Evolutionary conservation across 1,140 invertebrate species (phyloP), one percentile per base, ranked within the genome.

Genomic region (Drosophila santomea): DNA sequence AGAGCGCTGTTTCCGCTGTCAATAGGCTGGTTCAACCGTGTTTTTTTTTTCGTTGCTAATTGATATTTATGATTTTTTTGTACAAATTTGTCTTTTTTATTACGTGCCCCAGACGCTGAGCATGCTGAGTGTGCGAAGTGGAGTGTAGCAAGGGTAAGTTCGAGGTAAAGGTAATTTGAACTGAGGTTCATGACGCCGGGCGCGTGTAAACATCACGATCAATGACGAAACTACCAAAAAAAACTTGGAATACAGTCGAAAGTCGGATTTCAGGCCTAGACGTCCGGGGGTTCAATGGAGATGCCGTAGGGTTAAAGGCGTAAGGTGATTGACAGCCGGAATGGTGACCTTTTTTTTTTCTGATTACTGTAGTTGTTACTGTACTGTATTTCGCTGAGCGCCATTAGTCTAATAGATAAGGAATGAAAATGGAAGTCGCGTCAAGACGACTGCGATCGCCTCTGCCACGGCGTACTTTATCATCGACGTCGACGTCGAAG

Each of bases 321-420:
- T 58, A 57, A 84, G 81, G 74, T 86, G 78, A 81, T 72, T 82
- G 83, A 68, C 82, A 82, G 69, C 10, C 28, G 28, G 7, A 56
- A 51, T 45, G 39, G 32, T 69, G 73, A 63, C 71, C 59, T 75
- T 75, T 56, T 74, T 56, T 74, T 72, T 58, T 72, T 63, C 6
- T 45, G 38, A 66, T 20, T 25, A 38, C 35, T 45, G 1, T 17
- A 23, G 12, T 61, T 20, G 3, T 55, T 72, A 52, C 28, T 45
- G 28, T 2, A 20, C 20, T 1, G 20, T 39, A 12, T 45, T 66
- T 43, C 64, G 66, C 51, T 48, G 63, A 66, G 35, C 64, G 64
- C 35, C 47, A 63, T 60, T 64, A 28, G 63, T 66, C 60, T 39
- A 39, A 23, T 11, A 57, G 67, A 71, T 71, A 71, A 75, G 73